Evolutionary conservation across 1,140 invertebrate genomes (phyloP).

Genomic region (Pachypeltis micranthus): DNA sequence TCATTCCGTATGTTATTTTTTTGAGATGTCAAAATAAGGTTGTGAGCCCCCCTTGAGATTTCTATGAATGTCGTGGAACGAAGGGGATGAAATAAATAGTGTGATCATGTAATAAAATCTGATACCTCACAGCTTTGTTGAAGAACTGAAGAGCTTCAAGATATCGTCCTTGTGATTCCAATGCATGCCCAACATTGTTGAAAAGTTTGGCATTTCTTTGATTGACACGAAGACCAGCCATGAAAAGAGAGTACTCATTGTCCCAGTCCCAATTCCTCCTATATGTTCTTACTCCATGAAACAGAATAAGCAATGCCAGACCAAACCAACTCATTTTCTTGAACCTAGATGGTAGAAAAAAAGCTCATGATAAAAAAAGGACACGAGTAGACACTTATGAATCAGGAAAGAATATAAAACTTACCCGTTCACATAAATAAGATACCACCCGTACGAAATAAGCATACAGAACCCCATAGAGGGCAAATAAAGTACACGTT

Average conservation of each 20-base stretch:
- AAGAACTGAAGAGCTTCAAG: slow-evolving; percentile 83
- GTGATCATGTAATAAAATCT: too few species aligned
- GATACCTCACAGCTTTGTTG: slow-evolving; percentile 73
- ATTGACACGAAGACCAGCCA: slow-evolving; percentile 81
- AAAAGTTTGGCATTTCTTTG: slow-evolving; percentile 88
- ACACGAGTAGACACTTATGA: too few species aligned
- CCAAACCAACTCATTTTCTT: slow-evolving; percentile 40
- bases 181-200: slow-evolving; percentile 91
- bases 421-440: slow-evolving; percentile 42
- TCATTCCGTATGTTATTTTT: too few species aligned
- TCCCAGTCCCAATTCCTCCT: slow-evolving; percentile 83
- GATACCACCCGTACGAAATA: slow-evolving; percentile 63
- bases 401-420: too few species aligned
- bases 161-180: slow-evolving; percentile 74
- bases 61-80: background rate
- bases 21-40: too few species aligned
- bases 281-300: slow-evolving; percentile 70
- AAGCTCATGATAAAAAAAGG: too few species aligned
- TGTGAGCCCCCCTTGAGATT: background rate
- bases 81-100: too few species aligned
- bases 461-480: slow-evolving; percentile 96
- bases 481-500: slow-evolving; percentile 89
- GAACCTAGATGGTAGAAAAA: slow-evolving; percentile 19
- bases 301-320: slow-evolving; percentile 52
- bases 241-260: slow-evolving; percentile 85